Evolutionary conservation across 2,888 invertebrate species (phyloP).

Genomic region (Apoda limacodes): DNA sequence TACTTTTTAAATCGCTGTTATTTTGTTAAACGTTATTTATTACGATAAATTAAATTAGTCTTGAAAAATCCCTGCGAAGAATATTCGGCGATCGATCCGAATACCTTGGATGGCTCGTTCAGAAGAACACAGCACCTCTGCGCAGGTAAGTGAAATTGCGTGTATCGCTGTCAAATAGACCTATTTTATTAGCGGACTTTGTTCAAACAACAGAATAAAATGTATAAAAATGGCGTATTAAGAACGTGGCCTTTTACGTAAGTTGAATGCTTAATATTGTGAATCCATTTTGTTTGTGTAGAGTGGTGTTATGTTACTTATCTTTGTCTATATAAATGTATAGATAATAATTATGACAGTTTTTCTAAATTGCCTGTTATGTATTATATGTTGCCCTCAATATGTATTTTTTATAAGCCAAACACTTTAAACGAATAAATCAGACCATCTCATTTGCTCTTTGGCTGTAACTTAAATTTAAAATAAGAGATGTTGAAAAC

Average conservation of each 20-base stretch:
- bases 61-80: slow-evolving; percentile 26
- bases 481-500: too few relatives aligned
- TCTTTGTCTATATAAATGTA: slow-evolving; percentile 4
- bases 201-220: slow-evolving; percentile 34
- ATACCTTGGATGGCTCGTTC: slow-evolving; percentile 30
- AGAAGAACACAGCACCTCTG: slow-evolving; percentile 36
- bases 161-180: slow-evolving; percentile 53
- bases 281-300: too few relatives aligned
- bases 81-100: slow-evolving; percentile 35
- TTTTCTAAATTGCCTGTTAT: too few relatives aligned
- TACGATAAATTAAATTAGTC: slow-evolving; percentile 24
- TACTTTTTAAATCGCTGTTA: too few relatives aligned
- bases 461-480: too few relatives aligned
- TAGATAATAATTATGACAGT: slow-evolving; percentile 7
- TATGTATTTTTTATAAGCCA: too few relatives aligned
- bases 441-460: too few relatives aligned
- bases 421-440: too few relatives aligned
- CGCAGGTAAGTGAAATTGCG: slow-evolving; percentile 61
- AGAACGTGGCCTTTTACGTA: too few relatives aligned
- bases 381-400: too few relatives aligned
- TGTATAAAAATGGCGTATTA: too few relatives aligned
- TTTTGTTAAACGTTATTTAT: slow-evolving; percentile 9
- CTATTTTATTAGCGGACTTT: slow-evolving; percentile 54
- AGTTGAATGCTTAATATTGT: too few relatives aligned
- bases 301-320: slow-evolving; percentile 17